Conservation (phyloP, 2,797 vertebrate species). For the Chrysolophus pictus region DNA sequence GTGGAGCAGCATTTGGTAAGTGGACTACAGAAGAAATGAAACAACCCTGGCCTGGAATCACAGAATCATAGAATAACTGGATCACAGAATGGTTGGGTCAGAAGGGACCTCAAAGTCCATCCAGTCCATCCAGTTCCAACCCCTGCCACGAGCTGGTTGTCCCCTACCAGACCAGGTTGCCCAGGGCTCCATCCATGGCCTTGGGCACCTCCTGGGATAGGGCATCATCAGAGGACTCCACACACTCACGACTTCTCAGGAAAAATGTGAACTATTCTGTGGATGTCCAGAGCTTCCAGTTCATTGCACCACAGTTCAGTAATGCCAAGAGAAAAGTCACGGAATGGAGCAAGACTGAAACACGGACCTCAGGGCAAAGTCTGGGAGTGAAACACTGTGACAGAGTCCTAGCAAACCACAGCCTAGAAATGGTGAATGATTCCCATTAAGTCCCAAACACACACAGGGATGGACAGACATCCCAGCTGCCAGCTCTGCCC, state of each 20-base stretch:
- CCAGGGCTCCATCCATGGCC: not conserved
- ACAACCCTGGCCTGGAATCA: not conserved
- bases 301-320: not conserved
- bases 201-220: not conserved
- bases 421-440: not conserved
- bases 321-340: not conserved
- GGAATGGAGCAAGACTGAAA: not conserved
- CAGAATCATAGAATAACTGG: not conserved
- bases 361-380: not conserved
- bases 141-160: not conserved
- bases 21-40: not conserved
- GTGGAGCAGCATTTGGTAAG: not conserved
- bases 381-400: not conserved
- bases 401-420: not conserved
- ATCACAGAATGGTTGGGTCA: not conserved
- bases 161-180: not conserved
- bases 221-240: not conserved
- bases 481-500: not conserved
- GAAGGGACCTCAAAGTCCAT: not conserved
- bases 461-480: not conserved
- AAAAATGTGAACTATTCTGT: not conserved
- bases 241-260: not conserved
- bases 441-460: not conserved
- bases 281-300: rapidly evolving
- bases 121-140: not conserved